Base-by-base conservation (phyloP, 2,888 invertebrate genomes). In the Clostera curtula region DNA sequence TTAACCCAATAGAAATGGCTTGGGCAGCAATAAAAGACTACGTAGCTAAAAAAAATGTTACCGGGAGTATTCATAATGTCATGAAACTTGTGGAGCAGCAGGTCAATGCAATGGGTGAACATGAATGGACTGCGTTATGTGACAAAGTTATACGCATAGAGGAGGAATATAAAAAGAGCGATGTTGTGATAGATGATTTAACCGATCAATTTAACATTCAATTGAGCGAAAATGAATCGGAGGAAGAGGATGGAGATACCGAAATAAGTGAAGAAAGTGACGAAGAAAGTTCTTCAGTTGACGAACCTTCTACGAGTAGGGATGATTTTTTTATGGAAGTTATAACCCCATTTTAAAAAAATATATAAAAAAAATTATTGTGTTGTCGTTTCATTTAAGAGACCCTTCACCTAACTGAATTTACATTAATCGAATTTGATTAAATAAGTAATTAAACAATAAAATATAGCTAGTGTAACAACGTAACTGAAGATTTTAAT, bases 1-100 rank as follows among this genome's bases (percentile, higher is more conserved):
- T 45, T 7, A 40, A 40, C n/a, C 38, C 39, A 4, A 37, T 31
- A 3, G 47, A 39, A 20, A 27, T 34, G 27, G 35, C 36, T 12
- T 39, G 35, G 32, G n/a, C 31, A 8, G 9, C 12, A 4, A 33
- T 39, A 10, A 33, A 39, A 10, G 12, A 12, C 10, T 23, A 39
- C 19, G 30, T 40, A 2, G 25, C 19, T 1, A 26, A 25, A 8
- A 45, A 32, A 34, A 34, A 36, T 19, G 27, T 39, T 8, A 25
- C 4, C 3, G 36, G 38, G 37, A 38, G 31, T 8, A 2, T 34
- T 1, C n/a, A 5, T 1, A 1, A 9, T 1, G 13, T 22, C n/a
- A 16, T 26, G 10, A 31, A 32, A 7, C 26, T 39, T 5, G 27
- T 42, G 5, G 31, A 24, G 11, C 39, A 42, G 34, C 42, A 40